A percentile compares a stretch with the other conserved stretches of the same genome.
phyloP scores from a whole-genome alignment of 2,888 invertebrate species.

The Beris morrisii region DNA sequence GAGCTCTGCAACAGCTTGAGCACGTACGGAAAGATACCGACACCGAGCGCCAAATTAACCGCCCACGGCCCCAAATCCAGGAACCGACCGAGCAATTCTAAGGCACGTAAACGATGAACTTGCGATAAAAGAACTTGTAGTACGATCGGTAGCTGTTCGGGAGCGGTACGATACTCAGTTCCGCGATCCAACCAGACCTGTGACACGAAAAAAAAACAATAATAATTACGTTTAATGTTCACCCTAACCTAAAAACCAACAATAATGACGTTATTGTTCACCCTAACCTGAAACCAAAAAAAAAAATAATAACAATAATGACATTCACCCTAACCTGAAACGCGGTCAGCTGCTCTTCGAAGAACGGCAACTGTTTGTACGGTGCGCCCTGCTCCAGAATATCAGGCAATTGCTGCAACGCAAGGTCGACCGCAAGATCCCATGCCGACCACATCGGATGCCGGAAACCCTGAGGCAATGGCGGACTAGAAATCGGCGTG shows the following conservation, averaged over 20 bases:
- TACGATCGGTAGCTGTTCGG: conserved; percentile 96
- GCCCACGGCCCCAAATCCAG: conserved; percentile 96
- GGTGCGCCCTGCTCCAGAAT: conserved; percentile 64
- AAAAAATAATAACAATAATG: background rate
- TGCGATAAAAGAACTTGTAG: conserved; percentile 79
- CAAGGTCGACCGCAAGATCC: conserved; percentile 95
- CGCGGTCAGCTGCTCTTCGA: conserved; percentile 96
- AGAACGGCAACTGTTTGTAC: conserved; percentile 85
- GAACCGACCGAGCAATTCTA: conserved; percentile 91
- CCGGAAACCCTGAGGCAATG: conserved; percentile 85
- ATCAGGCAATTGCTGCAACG: conserved; percentile 84
- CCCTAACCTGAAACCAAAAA: background rate
- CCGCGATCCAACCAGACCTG: conserved; percentile 64
- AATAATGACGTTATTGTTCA: too few species aligned
- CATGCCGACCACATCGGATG: conserved; percentile 97
- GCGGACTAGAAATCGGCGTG: conserved; percentile 91
- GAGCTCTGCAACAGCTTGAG: conserved; percentile 94
- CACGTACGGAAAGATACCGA: conserved; percentile 99
- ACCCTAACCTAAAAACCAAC: background rate
- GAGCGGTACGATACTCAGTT: conserved; percentile 77
- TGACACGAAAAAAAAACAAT: conserved; percentile 58
- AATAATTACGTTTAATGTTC: background rate
- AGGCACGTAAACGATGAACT: conserved; percentile 86
- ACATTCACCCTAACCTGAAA: conserved; percentile 87
- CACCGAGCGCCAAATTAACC: conserved; percentile 91